phyloP scores from a whole-genome alignment of 35 echinoderm and acorn worm species.

The Nesometra sesokonis region DNA sequence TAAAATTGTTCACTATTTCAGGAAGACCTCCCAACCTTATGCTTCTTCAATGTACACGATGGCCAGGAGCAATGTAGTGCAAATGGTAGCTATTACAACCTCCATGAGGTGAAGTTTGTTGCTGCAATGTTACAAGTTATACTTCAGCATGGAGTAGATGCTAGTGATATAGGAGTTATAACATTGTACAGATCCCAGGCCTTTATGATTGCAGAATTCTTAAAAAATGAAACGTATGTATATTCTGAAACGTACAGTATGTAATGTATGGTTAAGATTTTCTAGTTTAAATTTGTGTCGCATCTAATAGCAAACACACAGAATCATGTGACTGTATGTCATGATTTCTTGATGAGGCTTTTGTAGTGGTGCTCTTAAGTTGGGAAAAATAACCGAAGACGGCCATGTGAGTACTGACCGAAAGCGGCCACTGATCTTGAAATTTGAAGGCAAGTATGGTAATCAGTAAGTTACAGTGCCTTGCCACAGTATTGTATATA shows the following conservation, averaged over 20 bases:
- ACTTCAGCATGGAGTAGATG: slow-evolving; percentile 47
- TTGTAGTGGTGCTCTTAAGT: too few relatives aligned
- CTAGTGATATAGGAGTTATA: slow-evolving; percentile 74
- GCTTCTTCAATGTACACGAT: slow-evolving; percentile 80
- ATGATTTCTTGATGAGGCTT: slow-evolving; percentile 50
- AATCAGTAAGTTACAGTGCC: too few relatives aligned
- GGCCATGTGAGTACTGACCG: too few relatives aligned
- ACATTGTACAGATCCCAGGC: slow-evolving; percentile 94
- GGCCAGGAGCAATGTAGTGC: slow-evolving; percentile 48
- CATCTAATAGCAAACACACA: too few relatives aligned
- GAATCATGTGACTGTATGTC: too few relatives aligned
- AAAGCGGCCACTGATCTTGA: too few relatives aligned
- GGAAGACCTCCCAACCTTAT: slow-evolving; percentile 64
- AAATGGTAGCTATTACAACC: slow-evolving; percentile 84
- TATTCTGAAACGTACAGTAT: too few relatives aligned
- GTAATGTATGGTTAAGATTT: too few relatives aligned
- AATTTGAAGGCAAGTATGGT: too few relatives aligned
- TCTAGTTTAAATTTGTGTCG: too few relatives aligned
- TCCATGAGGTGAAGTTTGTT: slow-evolving; percentile 75
- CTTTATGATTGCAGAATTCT: slow-evolving; percentile 12
- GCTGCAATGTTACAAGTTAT: slow-evolving; percentile 62
- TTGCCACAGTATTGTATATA: too few relatives aligned
- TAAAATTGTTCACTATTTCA: neutral
- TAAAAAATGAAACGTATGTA: neutral
- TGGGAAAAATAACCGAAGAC: too few relatives aligned